Evolutionary conservation across 2,797 vertebrate species (phyloP).

Genomic region (Natrix natrix): DNA sequence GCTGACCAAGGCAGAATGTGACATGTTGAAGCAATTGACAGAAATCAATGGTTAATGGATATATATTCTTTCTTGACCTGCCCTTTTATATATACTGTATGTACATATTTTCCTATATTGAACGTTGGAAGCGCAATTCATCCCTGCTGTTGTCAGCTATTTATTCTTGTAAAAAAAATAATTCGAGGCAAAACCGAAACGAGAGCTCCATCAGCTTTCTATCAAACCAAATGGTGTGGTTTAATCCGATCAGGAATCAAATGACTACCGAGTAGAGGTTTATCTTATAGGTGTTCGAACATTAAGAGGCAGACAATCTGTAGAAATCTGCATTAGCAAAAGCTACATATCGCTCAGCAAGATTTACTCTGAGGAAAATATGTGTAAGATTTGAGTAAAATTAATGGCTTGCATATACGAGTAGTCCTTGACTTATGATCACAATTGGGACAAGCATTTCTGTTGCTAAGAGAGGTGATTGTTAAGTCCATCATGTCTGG

Average conservation of each 20-base stretch:
- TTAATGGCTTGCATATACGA: neutral
- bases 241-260: neutral
- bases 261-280: neutral
- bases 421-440: neutral
- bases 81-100: neutral
- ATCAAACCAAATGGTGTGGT: neutral
- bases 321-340: neutral
- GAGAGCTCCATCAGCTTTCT: neutral
- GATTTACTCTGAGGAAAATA: neutral
- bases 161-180: neutral
- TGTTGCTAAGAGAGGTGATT: too few species aligned
- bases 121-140: neutral
- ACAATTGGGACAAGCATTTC: neutral
- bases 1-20: neutral
- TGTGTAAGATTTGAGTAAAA: neutral
- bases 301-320: neutral
- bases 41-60: constrained; percentile 23
- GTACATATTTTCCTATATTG: neutral
- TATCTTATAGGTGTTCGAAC: neutral
- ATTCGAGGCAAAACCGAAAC: neutral
- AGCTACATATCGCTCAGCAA: neutral
- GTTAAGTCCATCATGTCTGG: too few species aligned
- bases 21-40: constrained; percentile 32
- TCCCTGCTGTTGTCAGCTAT: neutral
- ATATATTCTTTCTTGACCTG: neutral